Percentiles rank a stretch among this genome's conserved stretches.
These are phyloP conservation scores for Julus scandinavius DNA, from an alignment of 2,888 invertebrate species.

Conservation along the genomic window DNA sequence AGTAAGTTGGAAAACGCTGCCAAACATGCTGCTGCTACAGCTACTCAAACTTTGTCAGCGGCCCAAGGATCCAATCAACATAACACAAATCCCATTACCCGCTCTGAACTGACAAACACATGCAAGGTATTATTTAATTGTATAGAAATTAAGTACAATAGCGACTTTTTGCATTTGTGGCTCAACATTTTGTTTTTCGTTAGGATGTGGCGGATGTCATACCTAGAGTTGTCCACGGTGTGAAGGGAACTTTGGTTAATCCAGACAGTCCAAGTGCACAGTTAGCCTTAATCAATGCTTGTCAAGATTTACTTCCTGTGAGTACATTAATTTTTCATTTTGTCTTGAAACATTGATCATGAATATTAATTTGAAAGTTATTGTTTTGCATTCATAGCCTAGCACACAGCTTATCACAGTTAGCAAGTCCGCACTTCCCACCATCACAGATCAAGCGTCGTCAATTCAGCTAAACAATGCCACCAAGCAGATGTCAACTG, in stretches of 20 bases:
- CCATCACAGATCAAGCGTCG: constrained; percentile 80
- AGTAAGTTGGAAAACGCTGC: constrained; percentile 76
- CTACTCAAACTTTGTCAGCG: constrained; percentile 90
- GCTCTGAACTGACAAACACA: constrained; percentile 80
- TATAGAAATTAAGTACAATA: neutral
- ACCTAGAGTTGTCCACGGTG: constrained; percentile 82
- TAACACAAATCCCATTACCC: constrained; percentile 75
- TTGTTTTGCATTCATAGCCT: constrained; percentile 67
- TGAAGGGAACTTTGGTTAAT: constrained; percentile 75
- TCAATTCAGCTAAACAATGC: constrained; percentile 79
- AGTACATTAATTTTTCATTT: neutral
- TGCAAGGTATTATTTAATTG: constrained; percentile 69
- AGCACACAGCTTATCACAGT: constrained; percentile 79
- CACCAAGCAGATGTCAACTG: constrained; percentile 72
- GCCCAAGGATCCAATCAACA: constrained; percentile 83
- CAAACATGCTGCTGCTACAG: constrained; percentile 85
- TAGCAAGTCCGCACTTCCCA: constrained; percentile 83
- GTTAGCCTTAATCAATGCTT: constrained; percentile 81
- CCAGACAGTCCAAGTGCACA: constrained; percentile 82
- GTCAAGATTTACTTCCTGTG: constrained; percentile 85
- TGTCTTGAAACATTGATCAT: neutral
- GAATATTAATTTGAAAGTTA: neutral
- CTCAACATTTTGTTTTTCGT: neutral
- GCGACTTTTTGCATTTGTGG: neutral
- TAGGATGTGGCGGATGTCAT: constrained; percentile 77